Conservation (phyloP, 2,888 invertebrate species). For the Hypercompe scribonia region DNA sequence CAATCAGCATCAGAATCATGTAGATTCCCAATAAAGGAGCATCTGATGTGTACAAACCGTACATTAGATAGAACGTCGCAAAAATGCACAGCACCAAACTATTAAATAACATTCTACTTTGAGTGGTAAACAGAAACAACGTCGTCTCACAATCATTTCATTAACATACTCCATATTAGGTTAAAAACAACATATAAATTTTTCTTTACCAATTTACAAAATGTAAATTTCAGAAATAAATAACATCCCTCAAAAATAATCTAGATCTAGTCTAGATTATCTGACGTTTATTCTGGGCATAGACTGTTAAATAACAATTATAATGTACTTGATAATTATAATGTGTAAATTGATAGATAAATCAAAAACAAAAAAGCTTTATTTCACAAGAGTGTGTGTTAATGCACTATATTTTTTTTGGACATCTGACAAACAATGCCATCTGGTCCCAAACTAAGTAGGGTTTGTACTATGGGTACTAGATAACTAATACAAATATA, state of each 20-base stretch:
- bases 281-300: background rate
- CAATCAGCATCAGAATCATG: background rate
- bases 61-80: background rate
- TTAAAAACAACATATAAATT: background rate
- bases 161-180: background rate
- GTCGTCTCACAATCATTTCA: background rate
- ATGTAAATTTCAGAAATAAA: background rate
- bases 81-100: background rate
- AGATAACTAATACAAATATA: no score
- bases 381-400: no score
- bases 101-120: background rate
- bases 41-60: background rate
- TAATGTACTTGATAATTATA: background rate
- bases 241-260: background rate
- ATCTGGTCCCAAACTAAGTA: no score
- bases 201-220: background rate
- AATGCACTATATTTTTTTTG: no score
- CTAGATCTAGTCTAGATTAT: background rate
- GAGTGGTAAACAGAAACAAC: conserved; percentile 1
- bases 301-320: background rate
- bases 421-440: no score
- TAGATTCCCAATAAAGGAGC: background rate
- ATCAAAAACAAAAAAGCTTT: no score
- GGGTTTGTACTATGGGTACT: no score
- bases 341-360: background rate